Base-by-base conservation (phyloP, 1,140 invertebrate species). In the Phenacoccus solenopsis region DNA sequence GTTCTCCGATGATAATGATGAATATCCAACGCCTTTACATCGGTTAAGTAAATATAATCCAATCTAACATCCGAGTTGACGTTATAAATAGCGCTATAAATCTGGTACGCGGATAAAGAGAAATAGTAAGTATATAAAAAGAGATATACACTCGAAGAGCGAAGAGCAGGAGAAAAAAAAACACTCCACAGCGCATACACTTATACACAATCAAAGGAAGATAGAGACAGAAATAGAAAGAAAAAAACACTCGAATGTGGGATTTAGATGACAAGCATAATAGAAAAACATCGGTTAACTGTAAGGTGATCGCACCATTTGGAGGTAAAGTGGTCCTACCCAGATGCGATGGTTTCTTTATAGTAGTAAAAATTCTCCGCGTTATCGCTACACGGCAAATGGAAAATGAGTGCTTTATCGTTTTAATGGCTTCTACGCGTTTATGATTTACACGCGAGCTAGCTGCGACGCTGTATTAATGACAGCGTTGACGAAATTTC, bases 261-360 rank as follows among this genome's bases (percentile, higher is more conserved):
- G 38, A 49, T 49, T 49, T 49, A 49, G 38, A 49, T 49, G 38
- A 49, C 38, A 49, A 49, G 5, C 20, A 49, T 49, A 49, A 49
- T 49, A 49, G 38, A 49, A 49, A 49, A 49, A 49, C 38, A 49
- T 49, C 38, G 38, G 38, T 49, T 49, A 49, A 49, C 38, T 49
- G 38, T 49, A 49, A 49, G 38, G 38, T 49, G 38, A 49, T 49
- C 38, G 38, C 20, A 49, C 38, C 38, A 49, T 49, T 49, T 49
- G 38, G 38, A 49, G 38, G 38, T 49, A 49, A 49, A 49, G 38
- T 49, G 38, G 38, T 49, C 38, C 38, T 49, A 49, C 38, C 38
- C 38, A 49, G 38, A 49, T 49, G 38, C 38, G 5, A 32, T 32
- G 30, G 38, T 49, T 49, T 16, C 38, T 49, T 49, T 32, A 32